phyloP scores from a whole-genome alignment of 2,113 vertebrate species.

The Charina bottae region DNA sequence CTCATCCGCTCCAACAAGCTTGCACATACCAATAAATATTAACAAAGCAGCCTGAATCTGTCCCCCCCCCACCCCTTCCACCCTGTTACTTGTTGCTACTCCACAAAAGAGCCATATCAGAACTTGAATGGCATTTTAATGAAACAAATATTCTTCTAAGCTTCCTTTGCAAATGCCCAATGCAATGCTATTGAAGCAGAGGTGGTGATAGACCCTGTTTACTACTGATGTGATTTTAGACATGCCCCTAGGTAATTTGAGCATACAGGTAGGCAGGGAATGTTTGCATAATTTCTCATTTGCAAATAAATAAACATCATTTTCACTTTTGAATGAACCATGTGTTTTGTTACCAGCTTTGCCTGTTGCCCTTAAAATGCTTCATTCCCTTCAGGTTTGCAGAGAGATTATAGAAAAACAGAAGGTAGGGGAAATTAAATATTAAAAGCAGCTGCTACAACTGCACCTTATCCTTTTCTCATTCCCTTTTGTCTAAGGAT shows the following conservation, averaged over 20 bases:
- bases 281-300: slow-evolving; percentile 57
- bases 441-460: slow-evolving; percentile 34
- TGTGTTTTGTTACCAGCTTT: slow-evolving; percentile 53
- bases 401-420: slow-evolving; percentile 44
- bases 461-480: background rate
- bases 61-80: background rate
- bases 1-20: slow-evolving; percentile 21
- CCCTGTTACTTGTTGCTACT: slow-evolving; percentile 21
- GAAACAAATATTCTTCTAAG: slow-evolving; percentile 55
- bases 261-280: slow-evolving; percentile 57
- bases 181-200: slow-evolving; percentile 55
- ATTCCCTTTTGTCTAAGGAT: background rate
- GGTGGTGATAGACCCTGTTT: slow-evolving; percentile 36
- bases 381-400: slow-evolving; percentile 43
- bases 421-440: background rate
- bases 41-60: background rate
- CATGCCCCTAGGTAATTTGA: slow-evolving; percentile 42
- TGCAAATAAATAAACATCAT: slow-evolving; percentile 55
- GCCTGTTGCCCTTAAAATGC: slow-evolving; percentile 27
- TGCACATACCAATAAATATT: slow-evolving; percentile 35
- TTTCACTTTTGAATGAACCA: slow-evolving; percentile 59
- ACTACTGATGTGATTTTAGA: slow-evolving; percentile 37
- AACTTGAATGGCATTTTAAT: slow-evolving; percentile 56
- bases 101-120: slow-evolving; percentile 35
- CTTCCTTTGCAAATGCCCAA: slow-evolving; percentile 61